Evolutionary conservation across 2,113 vertebrate genomes (phyloP).

Genomic region (Oryzias javanicus): DNA sequence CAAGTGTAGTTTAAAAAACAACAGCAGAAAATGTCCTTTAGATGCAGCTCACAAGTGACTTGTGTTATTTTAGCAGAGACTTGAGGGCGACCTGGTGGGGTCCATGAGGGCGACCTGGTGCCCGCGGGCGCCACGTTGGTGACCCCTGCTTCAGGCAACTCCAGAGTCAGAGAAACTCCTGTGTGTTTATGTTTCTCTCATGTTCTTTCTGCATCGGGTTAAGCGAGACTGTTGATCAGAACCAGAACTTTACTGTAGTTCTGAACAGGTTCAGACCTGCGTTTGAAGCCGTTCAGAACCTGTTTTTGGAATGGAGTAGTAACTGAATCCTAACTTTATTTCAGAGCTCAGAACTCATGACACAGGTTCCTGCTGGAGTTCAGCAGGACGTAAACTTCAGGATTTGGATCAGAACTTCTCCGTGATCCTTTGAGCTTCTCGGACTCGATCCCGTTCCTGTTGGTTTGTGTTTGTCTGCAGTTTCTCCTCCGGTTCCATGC

Average conservation of each 20-base stretch:
- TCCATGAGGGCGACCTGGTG: too few relatives aligned
- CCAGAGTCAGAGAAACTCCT: too few relatives aligned
- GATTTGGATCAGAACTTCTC: background rate
- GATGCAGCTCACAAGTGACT: too few relatives aligned
- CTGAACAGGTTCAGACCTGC: background rate
- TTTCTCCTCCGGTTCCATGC: conserved; percentile 80
- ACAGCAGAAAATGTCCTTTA: too few relatives aligned
- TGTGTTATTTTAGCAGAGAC: too few relatives aligned
- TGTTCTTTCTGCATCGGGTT: background rate
- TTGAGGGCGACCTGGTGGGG: too few relatives aligned
- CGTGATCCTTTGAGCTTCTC: background rate
- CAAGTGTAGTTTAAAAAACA: too few relatives aligned
- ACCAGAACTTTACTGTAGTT: background rate
- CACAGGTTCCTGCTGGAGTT: too few relatives aligned
- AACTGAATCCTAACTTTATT: background rate
- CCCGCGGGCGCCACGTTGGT: too few relatives aligned
- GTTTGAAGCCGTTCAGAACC: background rate
- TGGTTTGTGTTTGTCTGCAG: conserved; percentile 16
- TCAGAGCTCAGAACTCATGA: background rate
- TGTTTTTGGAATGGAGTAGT: background rate
- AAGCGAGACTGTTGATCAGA: background rate
- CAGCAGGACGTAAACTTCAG: background rate
- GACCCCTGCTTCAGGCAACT: too few relatives aligned
- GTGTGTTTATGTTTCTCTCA: conserved; percentile 5
- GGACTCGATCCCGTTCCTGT: too few relatives aligned